Evolutionary conservation across 2,888 invertebrate species (phyloP).

Genomic region (Apeira syringaria): DNA sequence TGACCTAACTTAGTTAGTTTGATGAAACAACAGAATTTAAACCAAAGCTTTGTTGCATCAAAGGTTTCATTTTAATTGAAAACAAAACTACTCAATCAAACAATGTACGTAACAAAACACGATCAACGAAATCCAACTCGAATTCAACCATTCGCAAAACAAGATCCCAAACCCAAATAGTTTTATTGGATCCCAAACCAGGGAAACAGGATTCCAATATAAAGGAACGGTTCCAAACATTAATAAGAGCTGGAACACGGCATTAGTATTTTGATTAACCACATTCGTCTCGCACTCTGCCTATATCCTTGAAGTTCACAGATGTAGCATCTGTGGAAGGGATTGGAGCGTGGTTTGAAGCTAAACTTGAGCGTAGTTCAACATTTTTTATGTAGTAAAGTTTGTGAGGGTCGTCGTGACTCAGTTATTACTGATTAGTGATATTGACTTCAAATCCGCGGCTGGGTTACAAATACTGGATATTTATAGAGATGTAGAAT

Average conservation of each 20-base stretch:
- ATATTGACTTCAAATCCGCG: no score
- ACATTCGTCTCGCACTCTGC: slow-evolving; percentile 37
- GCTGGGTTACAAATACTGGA: no score
- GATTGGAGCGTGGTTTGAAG: background rate
- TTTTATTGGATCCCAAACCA: slow-evolving; percentile 14
- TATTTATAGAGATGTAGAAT: no score
- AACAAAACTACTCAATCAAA: no score
- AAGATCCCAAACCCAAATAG: slow-evolving; percentile 4
- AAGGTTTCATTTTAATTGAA: no score
- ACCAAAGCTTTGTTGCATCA: no score
- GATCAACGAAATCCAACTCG: background rate
- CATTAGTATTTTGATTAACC: slow-evolving; percentile 46
- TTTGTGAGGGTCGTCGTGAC: no score
- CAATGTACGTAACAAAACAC: background rate
- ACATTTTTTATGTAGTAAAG: no score
- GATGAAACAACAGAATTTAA: no score
- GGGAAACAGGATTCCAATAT: slow-evolving; percentile 12
- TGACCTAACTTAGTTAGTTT: no score
- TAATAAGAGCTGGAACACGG: slow-evolving; percentile 33
- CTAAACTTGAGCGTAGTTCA: background rate
- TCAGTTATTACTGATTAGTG: no score
- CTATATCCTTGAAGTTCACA: slow-evolving; percentile 21
- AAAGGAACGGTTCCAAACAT: slow-evolving; percentile 28
- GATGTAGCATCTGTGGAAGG: slow-evolving; percentile 4
- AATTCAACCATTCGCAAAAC: background rate